Evolutionary conservation across 2,888 invertebrate species (phyloP), one percentile per base, ranked within the genome.

Genomic region (Mellilla xanthometata): DNA sequence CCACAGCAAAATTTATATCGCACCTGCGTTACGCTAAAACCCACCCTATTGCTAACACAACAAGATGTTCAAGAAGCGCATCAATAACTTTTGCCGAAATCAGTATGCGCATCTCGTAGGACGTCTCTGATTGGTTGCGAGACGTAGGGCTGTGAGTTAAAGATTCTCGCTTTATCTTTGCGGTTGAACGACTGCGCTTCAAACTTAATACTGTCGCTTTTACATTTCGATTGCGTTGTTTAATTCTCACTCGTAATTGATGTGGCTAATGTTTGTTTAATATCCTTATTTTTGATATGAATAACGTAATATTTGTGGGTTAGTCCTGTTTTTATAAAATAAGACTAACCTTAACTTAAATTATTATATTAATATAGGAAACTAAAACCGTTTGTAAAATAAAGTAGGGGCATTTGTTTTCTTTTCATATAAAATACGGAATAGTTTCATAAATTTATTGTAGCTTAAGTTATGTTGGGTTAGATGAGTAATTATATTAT

Each of bases 151-250:
- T 66, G 60, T 11, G 56, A 66, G 74, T 67, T 64, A 75, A 77
- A 79, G 81, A 80, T 78, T 82, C 71, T 68, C 69, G 68, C 69
- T 76, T 76, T 76, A 81, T 77, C 80, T 75, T 71, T 71, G 67
- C 69, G 68, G 71, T 68, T 74, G 72, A 74, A 78, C 75, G 76
- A 70, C 67, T 76, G 67, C 57, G 62, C 70, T 73, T 70, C 68
- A 75, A 78, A 76, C 76, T 73, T 76, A 77, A 80, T 67, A 54
- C 57, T 52, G 61, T 33, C 41, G 38, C 41, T 41, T 38, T 60
- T 58, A 56, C 60, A 65, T 65, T 19, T 61, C 54, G 57, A 66
- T 65, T 65, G 56, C 47, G 32, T 27, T 33, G 40, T 50, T 38
- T 41, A 42, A 41, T 38, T 38, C 29, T 38, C 28, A 38, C 29